Conservation (phyloP, 2,888 invertebrate species). For the Ctenicera cuprea region DNA sequence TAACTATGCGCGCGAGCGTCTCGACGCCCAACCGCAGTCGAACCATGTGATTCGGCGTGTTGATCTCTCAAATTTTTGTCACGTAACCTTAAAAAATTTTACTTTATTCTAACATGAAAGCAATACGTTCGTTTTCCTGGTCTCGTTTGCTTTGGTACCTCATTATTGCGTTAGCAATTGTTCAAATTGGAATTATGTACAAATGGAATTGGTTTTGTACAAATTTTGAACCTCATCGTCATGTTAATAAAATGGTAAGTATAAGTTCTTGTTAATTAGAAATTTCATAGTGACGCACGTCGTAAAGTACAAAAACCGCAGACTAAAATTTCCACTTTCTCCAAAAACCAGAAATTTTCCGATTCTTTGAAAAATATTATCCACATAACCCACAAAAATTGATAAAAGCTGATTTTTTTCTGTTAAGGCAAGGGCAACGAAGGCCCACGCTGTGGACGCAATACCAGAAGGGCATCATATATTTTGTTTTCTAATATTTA, state of each 20-base stretch:
- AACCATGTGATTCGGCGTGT: slow-evolving; percentile 20
- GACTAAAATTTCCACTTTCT: too few species aligned
- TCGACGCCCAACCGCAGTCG: slow-evolving; percentile 29
- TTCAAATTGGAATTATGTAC: slow-evolving; percentile 43
- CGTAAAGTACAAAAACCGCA: too few species aligned
- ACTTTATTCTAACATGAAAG: slow-evolving; percentile 30
- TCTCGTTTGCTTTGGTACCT: slow-evolving; percentile 35
- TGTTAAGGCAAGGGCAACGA: too few species aligned
- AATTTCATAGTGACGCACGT: too few species aligned
- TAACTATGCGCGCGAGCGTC: slow-evolving; percentile 40
- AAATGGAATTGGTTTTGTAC: slow-evolving; percentile 77
- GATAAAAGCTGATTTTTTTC: too few species aligned
- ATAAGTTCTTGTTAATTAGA: background rate
- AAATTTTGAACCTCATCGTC: slow-evolving; percentile 76
- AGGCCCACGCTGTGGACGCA: too few species aligned
- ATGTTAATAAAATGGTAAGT: slow-evolving; percentile 77
- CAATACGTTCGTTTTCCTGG: slow-evolving; percentile 27
- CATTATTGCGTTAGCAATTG: slow-evolving; percentile 24
- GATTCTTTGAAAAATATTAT: too few species aligned
- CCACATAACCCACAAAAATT: too few species aligned
- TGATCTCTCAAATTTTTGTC: background rate
- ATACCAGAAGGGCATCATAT: too few species aligned
- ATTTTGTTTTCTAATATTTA: too few species aligned
- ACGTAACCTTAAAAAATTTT: slow-evolving; percentile 28
- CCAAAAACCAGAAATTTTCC: too few species aligned